Evolutionary conservation across 2,797 vertebrate species (phyloP), one percentile per base, ranked within the genome.

Genomic region (Siniperca undulata): DNA sequence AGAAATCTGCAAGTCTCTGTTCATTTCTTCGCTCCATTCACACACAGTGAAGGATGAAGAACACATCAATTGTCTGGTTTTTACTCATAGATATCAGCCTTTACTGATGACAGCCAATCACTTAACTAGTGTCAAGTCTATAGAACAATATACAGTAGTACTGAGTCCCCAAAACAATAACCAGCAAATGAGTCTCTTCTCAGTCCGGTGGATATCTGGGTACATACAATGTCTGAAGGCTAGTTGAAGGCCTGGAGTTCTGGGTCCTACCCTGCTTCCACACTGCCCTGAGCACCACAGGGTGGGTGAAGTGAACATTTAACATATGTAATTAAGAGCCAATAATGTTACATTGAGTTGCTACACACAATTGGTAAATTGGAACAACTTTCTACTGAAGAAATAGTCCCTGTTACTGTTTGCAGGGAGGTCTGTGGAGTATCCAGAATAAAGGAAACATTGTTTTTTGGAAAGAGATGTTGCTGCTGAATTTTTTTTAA

Each of bases 201-300:
- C 34, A 22, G 53, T 82, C 70, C 19, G n/a, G 64, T 30, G 48
- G n/a, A 60, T 48, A 70, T 76, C 52, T 59, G 78, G 61, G 12
- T 13, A 40, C 55, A 7, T 7, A 27, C 19, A 70, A 22, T 22
- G 52, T 81, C 66, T 55, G 8, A 34, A 40, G 38, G 55, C 8
- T 4, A 27, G 30, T 10, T 78, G 40, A 38, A 70, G 70, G 30
- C 46, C 56, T 52, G 69, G 55, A 52, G 27, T 12, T 58, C 38
- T 22, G 70, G 24, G 71, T 78, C 42, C 22, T 1, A 67, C 44
- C 60, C 58, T 58, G 81, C 60, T 48, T 36, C 72, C 46, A 42
- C 14, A 42, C 68, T 34, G 30, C 11, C 70, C 74, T 78, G 74
- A 85, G 70, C 74, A 71, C 71, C 75, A 79, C 80, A 68, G 77